phyloP scores from a whole-genome alignment of 2,113 vertebrate species.

The Gorsachius goisagi region DNA sequence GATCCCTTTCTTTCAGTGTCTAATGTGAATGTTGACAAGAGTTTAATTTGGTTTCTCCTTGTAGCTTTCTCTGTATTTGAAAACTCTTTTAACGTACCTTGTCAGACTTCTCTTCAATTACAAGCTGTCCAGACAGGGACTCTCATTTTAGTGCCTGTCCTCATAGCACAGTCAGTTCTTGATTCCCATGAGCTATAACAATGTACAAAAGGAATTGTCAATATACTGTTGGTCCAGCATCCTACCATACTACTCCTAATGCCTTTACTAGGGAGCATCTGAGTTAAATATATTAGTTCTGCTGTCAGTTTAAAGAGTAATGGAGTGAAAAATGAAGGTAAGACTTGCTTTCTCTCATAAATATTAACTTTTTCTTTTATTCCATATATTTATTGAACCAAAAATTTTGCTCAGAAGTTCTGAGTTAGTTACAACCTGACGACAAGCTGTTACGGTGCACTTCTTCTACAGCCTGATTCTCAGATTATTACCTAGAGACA shows the following conservation, averaged over 20 bases:
- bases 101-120: background rate
- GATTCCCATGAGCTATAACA: background rate
- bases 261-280: background rate
- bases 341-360: background rate
- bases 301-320: background rate
- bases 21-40: background rate
- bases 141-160: background rate
- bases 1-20: background rate
- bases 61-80: background rate
- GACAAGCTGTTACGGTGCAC: background rate
- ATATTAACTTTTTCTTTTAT: background rate
- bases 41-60: background rate
- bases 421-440: background rate
- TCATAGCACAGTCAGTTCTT: background rate
- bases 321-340: background rate
- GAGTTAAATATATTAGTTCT: background rate
- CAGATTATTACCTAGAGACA: slow-evolving; percentile 48
- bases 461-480: slow-evolving; percentile 7
- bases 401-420: slow-evolving; percentile 4
- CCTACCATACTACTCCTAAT: background rate
- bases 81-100: background rate
- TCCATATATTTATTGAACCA: background rate
- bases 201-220: background rate
- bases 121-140: background rate
- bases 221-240: background rate